Evolutionary conservation across 2,797 vertebrate species (phyloP).

Genomic region (Cossypha dichroa): DNA sequence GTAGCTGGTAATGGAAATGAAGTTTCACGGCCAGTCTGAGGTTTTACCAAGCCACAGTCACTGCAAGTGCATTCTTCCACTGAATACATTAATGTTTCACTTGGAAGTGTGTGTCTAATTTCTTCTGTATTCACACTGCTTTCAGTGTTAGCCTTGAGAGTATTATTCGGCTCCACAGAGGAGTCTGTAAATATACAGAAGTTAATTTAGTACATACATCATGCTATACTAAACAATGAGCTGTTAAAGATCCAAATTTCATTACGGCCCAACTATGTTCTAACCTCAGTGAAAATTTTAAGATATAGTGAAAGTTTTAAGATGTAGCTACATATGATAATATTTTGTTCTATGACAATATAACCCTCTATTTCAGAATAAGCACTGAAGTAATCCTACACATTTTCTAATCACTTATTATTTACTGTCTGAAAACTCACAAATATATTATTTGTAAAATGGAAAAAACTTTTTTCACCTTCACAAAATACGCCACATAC

Average conservation of each 20-base stretch:
- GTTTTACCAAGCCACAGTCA: constrained; percentile 55
- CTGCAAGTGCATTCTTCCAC: constrained; percentile 68
- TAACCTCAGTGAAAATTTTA: not conserved
- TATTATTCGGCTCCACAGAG: not conserved
- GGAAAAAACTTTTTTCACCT: not conserved
- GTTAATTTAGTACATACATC: not conserved
- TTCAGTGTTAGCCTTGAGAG: not conserved
- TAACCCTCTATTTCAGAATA: not conserved
- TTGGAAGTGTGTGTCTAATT: not conserved
- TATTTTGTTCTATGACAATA: not conserved
- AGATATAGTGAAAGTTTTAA: not conserved
- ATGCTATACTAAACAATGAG: not conserved
- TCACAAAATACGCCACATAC: not conserved
- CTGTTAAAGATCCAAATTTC: not conserved
- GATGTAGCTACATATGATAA: not conserved
- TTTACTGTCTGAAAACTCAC: not conserved
- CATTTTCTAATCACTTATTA: not conserved
- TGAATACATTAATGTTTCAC: constrained; percentile 53
- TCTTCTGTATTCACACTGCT: not conserved
- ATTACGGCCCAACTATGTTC: not conserved
- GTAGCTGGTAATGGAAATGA: constrained; percentile 82
- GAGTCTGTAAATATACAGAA: constrained; percentile 27
- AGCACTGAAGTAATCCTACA: not conserved
- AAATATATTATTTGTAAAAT: not conserved
- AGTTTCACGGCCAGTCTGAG: constrained; percentile 55